Evolutionary conservation across 2,888 invertebrate species (phyloP).

Genomic region (Saturnia pavonia): DNA sequence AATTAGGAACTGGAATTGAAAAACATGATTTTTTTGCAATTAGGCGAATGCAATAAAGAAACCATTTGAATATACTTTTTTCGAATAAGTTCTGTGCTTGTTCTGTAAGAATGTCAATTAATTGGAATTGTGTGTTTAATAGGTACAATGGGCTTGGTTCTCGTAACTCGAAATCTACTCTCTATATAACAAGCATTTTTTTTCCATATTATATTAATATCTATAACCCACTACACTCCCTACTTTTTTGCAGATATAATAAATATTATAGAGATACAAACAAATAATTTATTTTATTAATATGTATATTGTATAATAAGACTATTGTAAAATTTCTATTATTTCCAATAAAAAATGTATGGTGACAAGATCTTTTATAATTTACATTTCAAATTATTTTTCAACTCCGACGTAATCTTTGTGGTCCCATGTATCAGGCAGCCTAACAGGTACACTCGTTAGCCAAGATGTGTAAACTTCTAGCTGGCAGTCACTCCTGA

Average conservation of each 20-base stretch:
- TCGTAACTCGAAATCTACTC: too few species aligned
- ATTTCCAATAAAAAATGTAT: background rate
- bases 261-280: background rate
- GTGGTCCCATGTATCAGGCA: slow-evolving; percentile 66
- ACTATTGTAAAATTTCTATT: too few species aligned
- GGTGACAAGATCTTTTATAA: background rate
- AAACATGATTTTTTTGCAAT: background rate
- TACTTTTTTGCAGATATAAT: too few species aligned
- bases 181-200: too few species aligned
- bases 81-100: too few species aligned
- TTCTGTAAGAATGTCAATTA: background rate
- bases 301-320: background rate
- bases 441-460: slow-evolving; percentile 46
- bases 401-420: slow-evolving; percentile 47
- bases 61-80: too few species aligned
- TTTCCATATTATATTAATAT: too few species aligned
- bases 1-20: background rate
- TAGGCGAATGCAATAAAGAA: background rate
- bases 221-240: too few species aligned
- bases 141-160: too few species aligned
- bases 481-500: slow-evolving; percentile 68
- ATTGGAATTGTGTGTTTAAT: background rate
- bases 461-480: slow-evolving; percentile 71
- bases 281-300: background rate
- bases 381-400: slow-evolving; percentile 4